Evolutionary conservation across 2,888 invertebrate genomes (phyloP).

Genomic region (Enoplolaimus lenunculus): DNA sequence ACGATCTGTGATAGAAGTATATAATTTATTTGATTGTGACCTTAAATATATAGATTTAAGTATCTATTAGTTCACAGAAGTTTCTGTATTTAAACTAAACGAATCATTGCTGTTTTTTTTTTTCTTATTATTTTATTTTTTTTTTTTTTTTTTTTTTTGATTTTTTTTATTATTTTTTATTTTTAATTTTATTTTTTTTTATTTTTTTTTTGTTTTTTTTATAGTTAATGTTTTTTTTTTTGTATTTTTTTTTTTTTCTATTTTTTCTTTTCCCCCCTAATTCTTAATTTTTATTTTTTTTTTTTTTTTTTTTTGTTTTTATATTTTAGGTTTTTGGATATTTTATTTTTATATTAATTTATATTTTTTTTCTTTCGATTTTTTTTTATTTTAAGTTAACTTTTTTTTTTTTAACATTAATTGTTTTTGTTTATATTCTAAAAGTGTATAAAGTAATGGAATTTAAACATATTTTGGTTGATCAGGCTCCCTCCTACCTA

Average conservation of each 20-base stretch:
- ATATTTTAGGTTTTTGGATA: constrained; percentile 34
- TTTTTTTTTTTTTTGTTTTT: no score
- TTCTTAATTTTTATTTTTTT: constrained; percentile 16
- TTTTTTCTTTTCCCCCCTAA: background rate
- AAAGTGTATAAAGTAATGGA: no score
- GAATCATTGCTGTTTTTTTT: background rate
- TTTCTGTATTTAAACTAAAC: no score
- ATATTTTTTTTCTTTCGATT: background rate
- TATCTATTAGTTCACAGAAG: no score
- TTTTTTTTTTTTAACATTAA: constrained; percentile 1
- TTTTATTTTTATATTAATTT: background rate
- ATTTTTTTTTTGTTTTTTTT: background rate
- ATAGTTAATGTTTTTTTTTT: no score
- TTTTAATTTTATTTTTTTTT: constrained; percentile 11
- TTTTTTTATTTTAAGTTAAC: background rate
- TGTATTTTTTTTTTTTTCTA: no score
- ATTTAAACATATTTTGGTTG: no score
- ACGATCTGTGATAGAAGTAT: no score
- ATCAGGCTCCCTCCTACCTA: no score
- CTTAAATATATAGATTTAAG: no score
- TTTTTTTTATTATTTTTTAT: constrained; percentile 7
- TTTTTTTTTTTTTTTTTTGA: background rate
- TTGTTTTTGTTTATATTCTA: background rate
- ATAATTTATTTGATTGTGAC: no score
- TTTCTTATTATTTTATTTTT: constrained; percentile 19